Evolutionary conservation across 37 sponge, comb jelly and placozoan genomes (phyloP).

Genomic region (Dysidea cf. avara): DNA sequence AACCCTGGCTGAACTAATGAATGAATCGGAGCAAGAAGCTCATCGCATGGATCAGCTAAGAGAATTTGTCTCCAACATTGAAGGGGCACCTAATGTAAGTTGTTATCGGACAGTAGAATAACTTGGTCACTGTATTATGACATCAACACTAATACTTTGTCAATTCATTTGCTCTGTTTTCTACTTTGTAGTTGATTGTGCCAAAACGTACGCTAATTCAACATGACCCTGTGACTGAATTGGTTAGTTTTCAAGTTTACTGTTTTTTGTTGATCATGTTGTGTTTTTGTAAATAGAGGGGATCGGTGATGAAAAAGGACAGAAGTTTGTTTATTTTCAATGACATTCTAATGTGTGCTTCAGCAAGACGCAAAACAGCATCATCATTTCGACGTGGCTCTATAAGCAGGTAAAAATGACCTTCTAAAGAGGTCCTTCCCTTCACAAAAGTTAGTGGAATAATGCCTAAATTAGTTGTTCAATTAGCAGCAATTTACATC

Average conservation of each 20-base stretch:
- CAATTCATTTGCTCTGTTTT: background rate
- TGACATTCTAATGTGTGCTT: constrained; percentile 66
- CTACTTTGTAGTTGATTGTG: constrained; percentile 37
- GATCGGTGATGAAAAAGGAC: constrained; percentile 57
- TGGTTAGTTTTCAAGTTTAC: constrained; percentile 39
- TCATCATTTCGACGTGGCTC: constrained; percentile 12
- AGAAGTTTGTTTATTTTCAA: constrained; percentile 64
- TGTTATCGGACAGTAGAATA: background rate
- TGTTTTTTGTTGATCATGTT: background rate
- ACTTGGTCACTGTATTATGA: background rate
- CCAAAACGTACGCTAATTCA: constrained; percentile 41
- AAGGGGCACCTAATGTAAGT: constrained; percentile 65
- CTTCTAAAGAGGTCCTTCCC: no score
- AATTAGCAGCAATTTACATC: no score
- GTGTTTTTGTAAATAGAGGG: constrained; percentile 29
- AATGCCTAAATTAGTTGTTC: no score
- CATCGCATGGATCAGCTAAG: constrained; percentile 39
- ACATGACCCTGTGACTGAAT: constrained; percentile 67
- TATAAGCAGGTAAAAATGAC: no score
- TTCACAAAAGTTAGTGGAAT: no score
- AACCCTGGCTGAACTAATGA: constrained; percentile 69
- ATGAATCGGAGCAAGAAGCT: constrained; percentile 70
- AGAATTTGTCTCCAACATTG: constrained; percentile 69
- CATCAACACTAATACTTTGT: background rate
- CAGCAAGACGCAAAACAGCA: constrained; percentile 52